Conservation (phyloP, 1,140 invertebrate genomes). For the Drosophila nikananu region DNA sequence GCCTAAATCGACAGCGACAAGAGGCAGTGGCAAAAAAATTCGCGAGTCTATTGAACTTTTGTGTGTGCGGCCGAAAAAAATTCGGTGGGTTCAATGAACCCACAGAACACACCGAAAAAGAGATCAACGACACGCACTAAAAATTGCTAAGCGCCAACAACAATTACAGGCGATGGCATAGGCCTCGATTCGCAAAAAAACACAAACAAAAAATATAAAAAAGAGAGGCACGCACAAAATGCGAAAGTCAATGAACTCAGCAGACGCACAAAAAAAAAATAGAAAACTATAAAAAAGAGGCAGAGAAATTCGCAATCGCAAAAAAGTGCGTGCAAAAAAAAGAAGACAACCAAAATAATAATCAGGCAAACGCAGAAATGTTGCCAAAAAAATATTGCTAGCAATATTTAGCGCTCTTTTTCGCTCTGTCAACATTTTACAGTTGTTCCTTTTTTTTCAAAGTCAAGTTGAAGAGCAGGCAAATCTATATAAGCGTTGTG, state of each 20-base stretch:
- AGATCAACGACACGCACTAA: slow-evolving; percentile 82
- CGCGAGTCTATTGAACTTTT: slow-evolving; percentile 80
- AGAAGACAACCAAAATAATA: slow-evolving; percentile 3
- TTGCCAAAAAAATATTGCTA: slow-evolving; percentile 66
- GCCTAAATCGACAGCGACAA: slow-evolving; percentile 34
- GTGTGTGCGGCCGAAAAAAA: slow-evolving; percentile 45
- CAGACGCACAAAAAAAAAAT: slow-evolving; percentile 8
- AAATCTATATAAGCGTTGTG: slow-evolving; percentile 1
- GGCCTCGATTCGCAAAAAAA: slow-evolving; percentile 66
- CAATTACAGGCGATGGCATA: slow-evolving; percentile 43
- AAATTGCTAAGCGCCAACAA: slow-evolving; percentile 37
- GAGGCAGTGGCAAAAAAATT: slow-evolving; percentile 36
- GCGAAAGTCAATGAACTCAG: slow-evolving; percentile 73
- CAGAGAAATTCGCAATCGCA: slow-evolving; percentile 43
- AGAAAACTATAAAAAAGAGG: slow-evolving; percentile 10
- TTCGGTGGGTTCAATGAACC: slow-evolving; percentile 65
- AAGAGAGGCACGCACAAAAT: slow-evolving; percentile 43
- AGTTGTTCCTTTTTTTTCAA: slow-evolving; percentile 46
- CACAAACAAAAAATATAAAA: slow-evolving; percentile 45
- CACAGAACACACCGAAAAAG: slow-evolving; percentile 51
- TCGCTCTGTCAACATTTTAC: slow-evolving; percentile 64
- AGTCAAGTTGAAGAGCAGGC: slow-evolving; percentile 81
- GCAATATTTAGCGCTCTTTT: slow-evolving; percentile 5
- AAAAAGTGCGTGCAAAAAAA: slow-evolving; percentile 45
- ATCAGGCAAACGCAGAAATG: slow-evolving; percentile 40